A percentile compares a stretch with the other conserved stretches of the same genome.
These are phyloP conservation scores for Pogonocherus hispidulus DNA, from an alignment of 2,888 invertebrate genomes.

Conservation along the genomic window DNA sequence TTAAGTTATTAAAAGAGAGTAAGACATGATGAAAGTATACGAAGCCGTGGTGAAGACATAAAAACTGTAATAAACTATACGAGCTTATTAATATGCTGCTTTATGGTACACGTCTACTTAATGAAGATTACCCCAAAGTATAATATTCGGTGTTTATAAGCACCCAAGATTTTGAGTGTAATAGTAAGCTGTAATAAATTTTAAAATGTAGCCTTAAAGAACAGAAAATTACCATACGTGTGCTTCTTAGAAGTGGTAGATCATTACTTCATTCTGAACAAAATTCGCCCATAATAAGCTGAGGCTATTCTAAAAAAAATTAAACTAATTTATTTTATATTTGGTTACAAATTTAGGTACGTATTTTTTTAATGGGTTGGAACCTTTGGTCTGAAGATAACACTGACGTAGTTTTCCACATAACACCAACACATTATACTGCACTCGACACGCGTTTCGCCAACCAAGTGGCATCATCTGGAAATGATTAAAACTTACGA, in stretches of 20 bases:
- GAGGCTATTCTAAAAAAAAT: too few species aligned
- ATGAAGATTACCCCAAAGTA: not conserved
- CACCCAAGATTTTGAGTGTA: not conserved
- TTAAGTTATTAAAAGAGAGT: too few species aligned
- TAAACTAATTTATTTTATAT: too few species aligned
- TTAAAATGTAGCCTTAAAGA: not conserved
- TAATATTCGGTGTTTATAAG: not conserved
- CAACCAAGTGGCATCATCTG: too few species aligned
- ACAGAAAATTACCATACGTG: constrained; percentile 26
- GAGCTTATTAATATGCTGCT: not conserved
- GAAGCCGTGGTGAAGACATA: not conserved
- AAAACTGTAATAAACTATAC: not conserved
- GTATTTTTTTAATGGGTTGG: too few species aligned
- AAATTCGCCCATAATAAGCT: too few species aligned
- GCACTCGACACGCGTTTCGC: too few species aligned
- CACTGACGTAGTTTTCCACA: too few species aligned
- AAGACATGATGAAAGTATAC: not conserved
- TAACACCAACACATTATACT: too few species aligned
- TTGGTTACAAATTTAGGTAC: too few species aligned
- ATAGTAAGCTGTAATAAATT: not conserved
- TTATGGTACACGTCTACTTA: not conserved
- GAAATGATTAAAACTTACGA: too few species aligned
- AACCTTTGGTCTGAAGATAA: too few species aligned
- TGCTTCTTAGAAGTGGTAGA: constrained; percentile 31
- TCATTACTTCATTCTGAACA: constrained; percentile 11